Evolutionary conservation across 2,113 vertebrate genomes (phyloP).

Genomic region (Puntigrus tetrazona): DNA sequence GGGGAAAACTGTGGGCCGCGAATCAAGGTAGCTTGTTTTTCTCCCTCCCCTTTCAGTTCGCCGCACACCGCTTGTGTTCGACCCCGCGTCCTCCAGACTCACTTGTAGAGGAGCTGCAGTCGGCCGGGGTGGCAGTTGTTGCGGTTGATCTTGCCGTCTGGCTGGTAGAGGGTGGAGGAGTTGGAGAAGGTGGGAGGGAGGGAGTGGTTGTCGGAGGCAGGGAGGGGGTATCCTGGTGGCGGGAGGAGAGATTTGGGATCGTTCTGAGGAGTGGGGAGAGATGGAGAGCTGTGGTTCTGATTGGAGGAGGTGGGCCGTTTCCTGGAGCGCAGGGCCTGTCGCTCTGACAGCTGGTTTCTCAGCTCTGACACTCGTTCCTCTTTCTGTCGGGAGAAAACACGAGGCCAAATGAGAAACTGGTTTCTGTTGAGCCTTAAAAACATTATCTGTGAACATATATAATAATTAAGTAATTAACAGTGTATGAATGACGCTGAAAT

Average conservation of each 20-base stretch:
- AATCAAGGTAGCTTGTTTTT: not conserved
- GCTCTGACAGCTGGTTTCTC: constrained; percentile 86
- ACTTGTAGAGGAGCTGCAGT: constrained; percentile 91
- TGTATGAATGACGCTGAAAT: not conserved
- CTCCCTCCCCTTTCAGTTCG: not conserved
- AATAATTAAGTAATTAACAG: not conserved
- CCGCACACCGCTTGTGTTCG: not conserved
- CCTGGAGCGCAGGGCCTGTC: constrained; percentile 86
- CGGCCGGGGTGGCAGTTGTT: constrained; percentile 91
- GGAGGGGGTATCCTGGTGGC: constrained; percentile 75
- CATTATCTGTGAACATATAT: not conserved
- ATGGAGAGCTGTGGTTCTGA: constrained; percentile 74
- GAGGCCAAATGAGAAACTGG: not conserved
- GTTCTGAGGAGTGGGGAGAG: constrained; percentile 62
- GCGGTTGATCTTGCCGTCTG: constrained; percentile 85
- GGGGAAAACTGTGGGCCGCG: not conserved
- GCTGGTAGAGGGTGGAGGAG: constrained; percentile 80
- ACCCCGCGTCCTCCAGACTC: constrained; percentile 53
- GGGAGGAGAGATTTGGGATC: constrained; percentile 78
- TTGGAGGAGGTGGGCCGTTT: constrained; percentile 78
- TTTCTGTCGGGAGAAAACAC: constrained; percentile 75
- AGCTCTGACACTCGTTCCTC: constrained; percentile 89
- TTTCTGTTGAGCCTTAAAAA: not conserved
- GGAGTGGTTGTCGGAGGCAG: constrained; percentile 77
- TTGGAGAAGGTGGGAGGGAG: constrained; percentile 78